Percentiles rank a stretch among this genome's conserved stretches.
Conservation (phyloP, 2,113 vertebrate species). For the Archilochus colubris region DNA sequence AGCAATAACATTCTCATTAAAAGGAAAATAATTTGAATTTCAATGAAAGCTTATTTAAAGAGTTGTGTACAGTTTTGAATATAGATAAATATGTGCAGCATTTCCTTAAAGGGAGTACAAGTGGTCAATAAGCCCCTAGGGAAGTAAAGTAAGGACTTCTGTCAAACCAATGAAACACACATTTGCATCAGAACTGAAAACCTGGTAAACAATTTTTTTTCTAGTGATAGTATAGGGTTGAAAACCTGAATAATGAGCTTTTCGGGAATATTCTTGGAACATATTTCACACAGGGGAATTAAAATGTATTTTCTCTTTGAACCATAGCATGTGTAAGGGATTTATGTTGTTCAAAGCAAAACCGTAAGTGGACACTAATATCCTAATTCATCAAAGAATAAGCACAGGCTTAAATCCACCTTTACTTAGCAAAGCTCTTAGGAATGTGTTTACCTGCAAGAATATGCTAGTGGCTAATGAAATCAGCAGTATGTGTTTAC, state of each 20-base stretch:
- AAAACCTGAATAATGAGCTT: slow-evolving; percentile 29
- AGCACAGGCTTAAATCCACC: slow-evolving; percentile 39
- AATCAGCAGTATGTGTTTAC: neutral
- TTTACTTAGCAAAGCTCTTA: slow-evolving; percentile 24
- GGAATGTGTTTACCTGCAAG: slow-evolving; percentile 56
- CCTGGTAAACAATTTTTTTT: neutral
- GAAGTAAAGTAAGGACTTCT: neutral
- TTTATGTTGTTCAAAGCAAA: slow-evolving; percentile 53
- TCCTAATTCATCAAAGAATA: slow-evolving; percentile 49
- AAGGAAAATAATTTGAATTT: neutral
- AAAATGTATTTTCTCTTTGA: slow-evolving; percentile 50
- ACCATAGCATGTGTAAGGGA: neutral
- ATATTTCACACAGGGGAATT: neutral
- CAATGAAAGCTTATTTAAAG: neutral
- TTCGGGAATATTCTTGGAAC: slow-evolving; percentile 23
- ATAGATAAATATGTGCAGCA: neutral
- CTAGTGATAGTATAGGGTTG: neutral
- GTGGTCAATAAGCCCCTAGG: neutral
- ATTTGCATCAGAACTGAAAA: neutral
- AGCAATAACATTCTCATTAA: neutral
- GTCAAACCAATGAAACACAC: neutral
- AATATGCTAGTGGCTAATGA: slow-evolving; percentile 9
- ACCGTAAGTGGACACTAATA: slow-evolving; percentile 28
- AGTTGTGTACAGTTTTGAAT: neutral
- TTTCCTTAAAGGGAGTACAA: neutral